Base-by-base conservation (phyloP, 2,888 invertebrate genomes). In the Netelia melanura region DNA sequence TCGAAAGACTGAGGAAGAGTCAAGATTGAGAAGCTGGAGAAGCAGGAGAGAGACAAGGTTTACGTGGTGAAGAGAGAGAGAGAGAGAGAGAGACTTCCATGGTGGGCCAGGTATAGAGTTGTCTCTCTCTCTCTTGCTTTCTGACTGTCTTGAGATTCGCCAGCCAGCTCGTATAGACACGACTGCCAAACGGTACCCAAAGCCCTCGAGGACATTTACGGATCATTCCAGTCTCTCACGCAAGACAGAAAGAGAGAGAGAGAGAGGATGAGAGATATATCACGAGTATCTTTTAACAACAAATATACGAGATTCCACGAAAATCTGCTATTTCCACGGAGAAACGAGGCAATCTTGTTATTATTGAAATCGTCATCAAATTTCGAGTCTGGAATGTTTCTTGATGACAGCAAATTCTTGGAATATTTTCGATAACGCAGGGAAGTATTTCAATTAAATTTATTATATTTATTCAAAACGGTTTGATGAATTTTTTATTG, bases 151-250 rank as follows among this genome's bases (percentile, higher is more conserved):
- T 38, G 11, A 5, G 10, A 11, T 43, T 61, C 61, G 52, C 11
- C 58, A 43, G 11, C 71, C 67, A 82, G 61, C 61, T 65, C 48
- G 38, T 67, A 23, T 48, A 68, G 72, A 76, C 61, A 54, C 54
- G 71, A 25, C 77, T 81, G 84, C 80, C 80, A 83, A 86, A 87
- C 87, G 86, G 86, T 87, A 86, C 85, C 84, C 84, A 64, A 83
- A 87, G 82, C 72, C 82, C 82, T 79, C 74, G 84, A 85, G 84
- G 82, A 85, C 78, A 79, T 82, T 70, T 74, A 52, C 74, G 70
- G 75, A 85, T 82, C 81, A 77, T 79, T 78, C 74, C 58, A 78
- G 74, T 48, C 61, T 83, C 78, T 82, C 81, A 54, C 54, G 14
- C 54, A 6, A 54, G n/a, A 54, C 6, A 10, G 54, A 54, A 0